phyloP scores from a whole-genome alignment of 2,113 vertebrate genomes.

The Oreochromis spilurus region DNA sequence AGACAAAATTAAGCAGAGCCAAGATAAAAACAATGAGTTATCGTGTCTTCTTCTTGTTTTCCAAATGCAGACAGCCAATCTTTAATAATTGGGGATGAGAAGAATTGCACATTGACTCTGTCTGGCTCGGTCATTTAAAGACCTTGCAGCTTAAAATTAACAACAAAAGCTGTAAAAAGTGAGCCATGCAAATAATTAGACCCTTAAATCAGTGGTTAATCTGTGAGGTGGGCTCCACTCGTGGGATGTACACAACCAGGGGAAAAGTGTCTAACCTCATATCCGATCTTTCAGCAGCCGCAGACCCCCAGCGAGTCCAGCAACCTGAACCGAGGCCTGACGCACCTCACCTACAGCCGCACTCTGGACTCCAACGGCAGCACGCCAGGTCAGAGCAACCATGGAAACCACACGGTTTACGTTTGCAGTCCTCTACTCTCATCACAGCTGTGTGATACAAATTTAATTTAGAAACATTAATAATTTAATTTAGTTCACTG shows the following conservation, averaged over 20 bases:
- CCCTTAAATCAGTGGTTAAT: neutral
- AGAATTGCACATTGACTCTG: neutral
- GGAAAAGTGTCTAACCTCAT: neutral
- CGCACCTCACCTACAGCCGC: constrained; percentile 56
- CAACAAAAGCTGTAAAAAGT: neutral
- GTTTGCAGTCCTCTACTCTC: neutral
- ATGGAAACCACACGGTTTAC: neutral
- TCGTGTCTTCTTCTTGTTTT: rapidly evolving
- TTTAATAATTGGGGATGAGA: neutral
- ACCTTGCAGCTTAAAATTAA: neutral
- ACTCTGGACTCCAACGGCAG: constrained; percentile 32
- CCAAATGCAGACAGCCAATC: neutral
- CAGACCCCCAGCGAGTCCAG: constrained; percentile 28
- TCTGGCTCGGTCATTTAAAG: neutral
- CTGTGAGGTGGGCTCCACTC: neutral
- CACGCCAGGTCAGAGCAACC: constrained; percentile 25
- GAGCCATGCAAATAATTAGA: neutral
- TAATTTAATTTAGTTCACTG: rapidly evolving
- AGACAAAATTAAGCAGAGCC: neutral
- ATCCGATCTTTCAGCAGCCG: neutral
- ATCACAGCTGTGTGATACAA: neutral
- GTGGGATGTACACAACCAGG: rapidly evolving
- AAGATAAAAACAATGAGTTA: neutral
- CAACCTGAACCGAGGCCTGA: neutral
- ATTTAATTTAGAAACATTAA: neutral